Percentiles rank a stretch among this genome's conserved stretches.
These are phyloP conservation scores for Formica aserva DNA, from an alignment of 2,888 invertebrate species.

Conservation along the genomic window DNA sequence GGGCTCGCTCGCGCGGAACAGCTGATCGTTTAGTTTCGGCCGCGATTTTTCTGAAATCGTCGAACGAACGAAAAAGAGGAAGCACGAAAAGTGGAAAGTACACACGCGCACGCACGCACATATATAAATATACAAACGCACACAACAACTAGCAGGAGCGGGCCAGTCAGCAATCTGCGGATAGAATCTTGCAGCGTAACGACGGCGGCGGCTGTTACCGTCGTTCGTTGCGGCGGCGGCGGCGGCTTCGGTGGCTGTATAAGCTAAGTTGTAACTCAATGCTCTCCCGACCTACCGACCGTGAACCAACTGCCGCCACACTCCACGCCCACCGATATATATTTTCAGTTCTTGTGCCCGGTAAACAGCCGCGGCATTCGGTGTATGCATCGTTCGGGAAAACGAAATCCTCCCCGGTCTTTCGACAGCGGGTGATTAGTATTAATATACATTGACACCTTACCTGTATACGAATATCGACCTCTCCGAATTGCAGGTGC, in stretches of 20 bases:
- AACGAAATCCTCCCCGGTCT: constrained; percentile 55
- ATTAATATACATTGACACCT: constrained; percentile 53
- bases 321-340: constrained; percentile 70
- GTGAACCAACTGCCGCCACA: constrained; percentile 71
- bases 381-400: constrained; percentile 21
- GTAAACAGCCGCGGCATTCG: constrained; percentile 60
- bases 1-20: constrained; percentile 31
- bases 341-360: constrained; percentile 63
- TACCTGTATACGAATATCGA: not conserved
- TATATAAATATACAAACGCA: not conserved
- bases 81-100: constrained; percentile 21
- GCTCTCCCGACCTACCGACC: constrained; percentile 73
- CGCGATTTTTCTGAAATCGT: constrained; percentile 56
- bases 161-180: constrained; percentile 69
- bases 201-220: constrained; percentile 66
- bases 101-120: not conserved
- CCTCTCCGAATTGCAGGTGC: not conserved
- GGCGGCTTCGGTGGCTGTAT: constrained; percentile 61
- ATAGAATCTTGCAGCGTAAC: constrained; percentile 74
- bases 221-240: constrained; percentile 51
- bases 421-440: constrained; percentile 50
- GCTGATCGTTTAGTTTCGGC: constrained; percentile 37
- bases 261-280: constrained; percentile 76
- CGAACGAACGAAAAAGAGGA: constrained; percentile 11
- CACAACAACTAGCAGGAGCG: constrained; percentile 27